A percentile compares a stretch with the other conserved stretches of the same genome.
Conservation (phyloP, 1,140 invertebrate species). For the Orius laevigatus region DNA sequence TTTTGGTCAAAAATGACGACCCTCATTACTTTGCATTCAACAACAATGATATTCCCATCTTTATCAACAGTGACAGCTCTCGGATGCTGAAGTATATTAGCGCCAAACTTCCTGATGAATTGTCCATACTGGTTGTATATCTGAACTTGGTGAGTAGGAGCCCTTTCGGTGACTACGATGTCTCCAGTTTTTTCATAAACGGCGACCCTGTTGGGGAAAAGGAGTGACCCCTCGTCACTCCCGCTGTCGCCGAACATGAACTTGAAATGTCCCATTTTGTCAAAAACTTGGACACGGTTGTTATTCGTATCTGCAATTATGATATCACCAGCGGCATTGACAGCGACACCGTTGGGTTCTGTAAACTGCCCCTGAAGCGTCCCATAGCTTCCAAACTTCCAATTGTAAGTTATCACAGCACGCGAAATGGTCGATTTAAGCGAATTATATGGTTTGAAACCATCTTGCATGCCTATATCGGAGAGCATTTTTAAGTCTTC, state of each 20-base stretch:
- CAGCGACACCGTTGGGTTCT: slow-evolving; percentile 95
- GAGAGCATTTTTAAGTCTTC: neutral
- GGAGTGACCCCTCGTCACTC: slow-evolving; percentile 84
- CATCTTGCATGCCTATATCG: neutral
- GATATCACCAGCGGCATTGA: slow-evolving; percentile 97
- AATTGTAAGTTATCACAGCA: slow-evolving; percentile 99
- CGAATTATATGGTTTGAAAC: slow-evolving; percentile 32
- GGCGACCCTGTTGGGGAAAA: slow-evolving; percentile 96
- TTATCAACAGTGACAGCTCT: slow-evolving; percentile 94
- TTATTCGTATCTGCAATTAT: slow-evolving; percentile 99
- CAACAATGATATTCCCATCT: slow-evolving; percentile 94
- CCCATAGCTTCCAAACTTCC: slow-evolving; percentile 98
- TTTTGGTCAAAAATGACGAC: slow-evolving; percentile 97
- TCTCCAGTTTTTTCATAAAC: slow-evolving; percentile 93
- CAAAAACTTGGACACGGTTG: slow-evolving; percentile 96
- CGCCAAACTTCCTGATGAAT: slow-evolving; percentile 98
- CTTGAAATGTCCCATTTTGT: slow-evolving; percentile 97
- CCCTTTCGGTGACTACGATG: slow-evolving; percentile 96
- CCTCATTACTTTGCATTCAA: slow-evolving; percentile 99
- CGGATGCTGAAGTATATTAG: slow-evolving; percentile 95
- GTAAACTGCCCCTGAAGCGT: slow-evolving; percentile 98
- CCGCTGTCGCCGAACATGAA: slow-evolving; percentile 98
- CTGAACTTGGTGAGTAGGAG: slow-evolving; percentile 95
- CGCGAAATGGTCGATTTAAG: slow-evolving; percentile 84
- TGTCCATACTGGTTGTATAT: slow-evolving; percentile 99